Evolutionary conservation across 1,140 invertebrate genomes (phyloP).

Genomic region (Philotrypesis tridentata): DNA sequence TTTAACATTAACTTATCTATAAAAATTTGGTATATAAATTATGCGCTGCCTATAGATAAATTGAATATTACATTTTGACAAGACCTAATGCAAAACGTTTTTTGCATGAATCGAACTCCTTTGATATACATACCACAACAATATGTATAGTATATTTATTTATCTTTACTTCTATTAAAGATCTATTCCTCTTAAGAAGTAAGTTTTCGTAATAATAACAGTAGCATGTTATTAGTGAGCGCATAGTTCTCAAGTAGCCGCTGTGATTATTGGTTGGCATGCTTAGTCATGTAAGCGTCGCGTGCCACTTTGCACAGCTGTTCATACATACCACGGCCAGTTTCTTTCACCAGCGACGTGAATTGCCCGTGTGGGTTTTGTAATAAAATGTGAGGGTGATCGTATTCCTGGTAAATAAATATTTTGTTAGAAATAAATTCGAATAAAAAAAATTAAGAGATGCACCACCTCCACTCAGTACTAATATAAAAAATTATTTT

Average conservation of each 20-base stretch:
- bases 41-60: too few species aligned
- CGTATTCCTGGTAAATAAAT: conserved; percentile 74
- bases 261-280: neutral
- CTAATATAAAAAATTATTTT: too few species aligned
- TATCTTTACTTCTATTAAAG: neutral
- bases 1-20: neutral
- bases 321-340: conserved; percentile 74
- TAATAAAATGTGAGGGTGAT: conserved; percentile 77
- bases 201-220: neutral
- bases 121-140: neutral
- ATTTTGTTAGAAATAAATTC: neutral
- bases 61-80: neutral
- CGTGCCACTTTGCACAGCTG: conserved; percentile 67
- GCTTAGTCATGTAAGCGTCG: conserved; percentile 61
- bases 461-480: too few species aligned
- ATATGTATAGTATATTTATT: neutral
- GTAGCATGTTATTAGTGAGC: neutral
- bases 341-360: conserved; percentile 80
- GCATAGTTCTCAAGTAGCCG: neutral
- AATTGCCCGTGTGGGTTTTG: conserved; percentile 74
- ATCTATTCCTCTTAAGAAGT: neutral
- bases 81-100: neutral
- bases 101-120: neutral
- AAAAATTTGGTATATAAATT: neutral
- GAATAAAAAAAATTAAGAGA: too few species aligned